Percentiles rank a stretch among this genome's conserved stretches.
Conservation (phyloP, 64 coral and sea anemone genomes). For the Pachyseris speciosa region DNA sequence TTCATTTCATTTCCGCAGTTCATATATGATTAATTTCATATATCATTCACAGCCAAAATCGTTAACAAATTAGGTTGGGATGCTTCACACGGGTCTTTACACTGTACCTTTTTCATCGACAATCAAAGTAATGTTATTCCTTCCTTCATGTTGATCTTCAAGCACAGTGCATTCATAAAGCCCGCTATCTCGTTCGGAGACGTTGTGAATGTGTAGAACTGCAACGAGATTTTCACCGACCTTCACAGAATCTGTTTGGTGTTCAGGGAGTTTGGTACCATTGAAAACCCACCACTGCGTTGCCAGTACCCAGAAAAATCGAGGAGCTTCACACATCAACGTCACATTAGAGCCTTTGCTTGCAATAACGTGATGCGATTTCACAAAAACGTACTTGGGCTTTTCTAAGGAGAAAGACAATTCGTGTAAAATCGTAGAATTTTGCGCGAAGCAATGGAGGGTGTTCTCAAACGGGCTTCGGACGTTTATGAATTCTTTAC, state of each 20-base stretch:
- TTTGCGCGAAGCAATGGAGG: too few species aligned
- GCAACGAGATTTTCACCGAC: background rate
- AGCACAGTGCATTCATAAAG: background rate
- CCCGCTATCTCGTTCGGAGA: background rate
- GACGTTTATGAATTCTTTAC: too few species aligned
- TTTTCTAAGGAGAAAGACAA: background rate
- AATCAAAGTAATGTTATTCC: background rate
- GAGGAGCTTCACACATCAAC: background rate
- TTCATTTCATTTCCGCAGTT: too few species aligned
- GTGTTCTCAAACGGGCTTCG: too few species aligned
- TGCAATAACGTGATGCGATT: background rate
- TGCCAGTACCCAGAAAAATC: background rate
- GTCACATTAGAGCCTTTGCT: background rate
- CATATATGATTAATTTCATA: too few species aligned
- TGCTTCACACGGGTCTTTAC: background rate
- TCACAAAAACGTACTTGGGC: background rate
- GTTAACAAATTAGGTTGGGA: background rate
- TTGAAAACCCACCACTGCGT: background rate
- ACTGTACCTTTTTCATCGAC: conserved; percentile 13
- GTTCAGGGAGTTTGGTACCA: background rate
- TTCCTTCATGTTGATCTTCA: too few species aligned
- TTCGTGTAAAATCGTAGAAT: too few species aligned
- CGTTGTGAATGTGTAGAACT: conserved; percentile 1
- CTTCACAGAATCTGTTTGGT: background rate
- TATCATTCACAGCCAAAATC: too few species aligned